Evolutionary conservation across 2,888 invertebrate species (phyloP), one percentile per base, ranked within the genome.

Genomic region (Dryobota labecula): DNA sequence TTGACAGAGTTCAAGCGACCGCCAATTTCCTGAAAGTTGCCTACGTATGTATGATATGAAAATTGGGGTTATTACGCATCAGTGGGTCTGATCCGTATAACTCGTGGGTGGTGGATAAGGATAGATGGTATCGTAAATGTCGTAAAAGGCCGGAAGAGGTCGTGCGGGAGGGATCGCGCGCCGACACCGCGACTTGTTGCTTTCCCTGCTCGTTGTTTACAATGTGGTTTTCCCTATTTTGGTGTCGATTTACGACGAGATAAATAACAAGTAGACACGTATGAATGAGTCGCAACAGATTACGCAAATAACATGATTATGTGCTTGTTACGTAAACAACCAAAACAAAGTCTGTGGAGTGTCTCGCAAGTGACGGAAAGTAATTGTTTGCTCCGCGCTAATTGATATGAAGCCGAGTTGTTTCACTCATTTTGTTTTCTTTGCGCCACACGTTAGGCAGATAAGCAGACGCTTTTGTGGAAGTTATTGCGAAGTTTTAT

Each of bases 171-270:
- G 83, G 73, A 78, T 85, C 72, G 80, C 80, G 76, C 76, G 73
- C 82, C 83, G 85, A 85, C 87, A 87, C 80, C 84, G 84, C 90
- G 91, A 94, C 94, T 94, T 94, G 94, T 95, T 95, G 94, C 94
- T 88, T 88, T 85, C 77, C 73, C 76, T 62, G 85, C 82, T 85
- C 83, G 84, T 89, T 92, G 91, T 92, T 93, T 92, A 92, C 93
- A 88, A 83, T 86, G 87, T 86, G 86, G 88, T 86, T 86, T 86
- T 85, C 87, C 88, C 85, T 87, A 89, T 88, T 91, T 88, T 83
- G 84, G 82, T 86, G 87, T 86, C 86, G 86, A 88, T 87, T 88
- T 86, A 88, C 84, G 83, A 82, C 73, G 82, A 79, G 82, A 80
- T 73, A 83, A 86, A 86, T 86, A 87, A 86, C 85, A 81, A 84